Evolutionary conservation across 2,888 invertebrate genomes (phyloP).

Genomic region (Seladonia tumulorum): DNA sequence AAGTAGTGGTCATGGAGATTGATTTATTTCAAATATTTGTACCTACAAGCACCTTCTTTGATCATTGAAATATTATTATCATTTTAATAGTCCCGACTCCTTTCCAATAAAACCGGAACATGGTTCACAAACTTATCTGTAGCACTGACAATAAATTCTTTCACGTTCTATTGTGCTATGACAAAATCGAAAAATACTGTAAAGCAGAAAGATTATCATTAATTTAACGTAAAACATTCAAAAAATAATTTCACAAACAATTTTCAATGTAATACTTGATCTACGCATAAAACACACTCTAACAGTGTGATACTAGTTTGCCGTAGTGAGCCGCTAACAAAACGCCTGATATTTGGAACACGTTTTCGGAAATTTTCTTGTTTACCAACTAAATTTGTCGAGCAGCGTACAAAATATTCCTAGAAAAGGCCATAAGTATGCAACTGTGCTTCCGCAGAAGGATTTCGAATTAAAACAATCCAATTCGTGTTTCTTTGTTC

Average conservation of each 20-base stretch:
- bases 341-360: constrained; percentile 13
- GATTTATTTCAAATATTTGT: constrained; percentile 38
- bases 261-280: constrained; percentile 50
- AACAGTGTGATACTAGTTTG: constrained; percentile 31
- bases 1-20: constrained; percentile 31
- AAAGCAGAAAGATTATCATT: constrained; percentile 35
- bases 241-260: constrained; percentile 35
- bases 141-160: constrained; percentile 31
- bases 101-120: constrained; percentile 30
- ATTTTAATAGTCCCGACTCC: constrained; percentile 28
- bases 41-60: constrained; percentile 52
- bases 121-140: constrained; percentile 27
- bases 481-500: constrained; percentile 7
- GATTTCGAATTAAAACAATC: background rate
- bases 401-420: background rate
- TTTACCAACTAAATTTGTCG: constrained; percentile 16
- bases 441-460: background rate
- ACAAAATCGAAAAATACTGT: constrained; percentile 62
- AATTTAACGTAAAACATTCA: constrained; percentile 38
- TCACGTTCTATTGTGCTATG: constrained; percentile 31
- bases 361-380: background rate
- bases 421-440: constrained; percentile 12
- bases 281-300: constrained; percentile 39
- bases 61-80: constrained; percentile 14
- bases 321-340: background rate